Conservation (phyloP, 2,888 invertebrate species). For the Choreutis nemorana region DNA sequence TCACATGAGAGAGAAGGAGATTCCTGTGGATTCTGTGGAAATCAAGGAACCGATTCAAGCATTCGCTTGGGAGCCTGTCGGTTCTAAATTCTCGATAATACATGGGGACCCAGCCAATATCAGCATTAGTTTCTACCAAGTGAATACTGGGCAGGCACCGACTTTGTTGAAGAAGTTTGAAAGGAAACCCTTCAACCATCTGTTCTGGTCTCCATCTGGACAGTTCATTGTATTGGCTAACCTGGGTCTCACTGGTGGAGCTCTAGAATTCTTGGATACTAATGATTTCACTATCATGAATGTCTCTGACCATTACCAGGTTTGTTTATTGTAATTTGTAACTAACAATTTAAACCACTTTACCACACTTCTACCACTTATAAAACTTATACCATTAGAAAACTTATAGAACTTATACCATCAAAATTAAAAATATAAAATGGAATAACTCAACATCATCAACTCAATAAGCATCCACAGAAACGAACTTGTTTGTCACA, state of each 20-base stretch:
- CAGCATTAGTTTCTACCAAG: slow-evolving; percentile 90
- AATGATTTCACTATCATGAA: slow-evolving; percentile 96
- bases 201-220: slow-evolving; percentile 96
- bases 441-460: too few species aligned
- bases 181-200: slow-evolving; percentile 86
- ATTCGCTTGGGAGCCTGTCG: slow-evolving; percentile 98
- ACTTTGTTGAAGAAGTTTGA: slow-evolving; percentile 87
- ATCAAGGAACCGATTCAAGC: slow-evolving; percentile 92
- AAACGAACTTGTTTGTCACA: too few species aligned
- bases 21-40: slow-evolving; percentile 97
- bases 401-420: too few species aligned
- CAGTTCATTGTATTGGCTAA: slow-evolving; percentile 96
- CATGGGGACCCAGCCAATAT: slow-evolving; percentile 89
- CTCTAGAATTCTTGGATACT: slow-evolving; percentile 94
- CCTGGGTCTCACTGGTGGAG: slow-evolving; percentile 83
- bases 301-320: slow-evolving; percentile 90
- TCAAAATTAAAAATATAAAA: too few species aligned
- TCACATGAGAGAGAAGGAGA: slow-evolving; percentile 96
- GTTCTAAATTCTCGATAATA: slow-evolving; percentile 95
- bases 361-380: too few species aligned
- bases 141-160: slow-evolving; percentile 88
- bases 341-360: background rate
- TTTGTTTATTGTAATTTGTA: slow-evolving; percentile 16
- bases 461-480: too few species aligned
- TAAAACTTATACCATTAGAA: too few species aligned